These are phyloP conservation scores for Tenthredo livida DNA, from an alignment of 2,888 invertebrate species.

Conservation along the genomic window DNA sequence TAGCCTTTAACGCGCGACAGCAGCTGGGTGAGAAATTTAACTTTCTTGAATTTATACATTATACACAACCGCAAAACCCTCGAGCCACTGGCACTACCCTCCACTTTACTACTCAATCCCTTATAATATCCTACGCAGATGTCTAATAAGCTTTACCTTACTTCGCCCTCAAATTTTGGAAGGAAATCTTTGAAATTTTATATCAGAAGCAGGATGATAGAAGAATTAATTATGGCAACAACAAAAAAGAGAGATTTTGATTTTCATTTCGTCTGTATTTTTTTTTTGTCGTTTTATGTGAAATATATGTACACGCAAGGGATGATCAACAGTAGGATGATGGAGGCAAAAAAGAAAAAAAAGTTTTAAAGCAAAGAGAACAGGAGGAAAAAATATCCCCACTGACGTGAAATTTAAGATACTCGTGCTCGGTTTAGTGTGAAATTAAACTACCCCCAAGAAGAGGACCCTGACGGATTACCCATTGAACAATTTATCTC, in stretches of 20 bases:
- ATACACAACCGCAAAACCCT: neutral
- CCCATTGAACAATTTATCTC: slow-evolving; percentile 36
- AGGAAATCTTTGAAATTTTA: neutral
- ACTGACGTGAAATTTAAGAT: neutral
- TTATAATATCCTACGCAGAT: neutral
- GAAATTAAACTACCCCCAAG: slow-evolving; percentile 15
- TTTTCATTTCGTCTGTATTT: neutral
- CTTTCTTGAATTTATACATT: neutral
- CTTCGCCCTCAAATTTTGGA: neutral
- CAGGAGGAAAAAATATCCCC: neutral
- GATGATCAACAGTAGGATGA: neutral
- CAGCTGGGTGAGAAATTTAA: slow-evolving; percentile 5
- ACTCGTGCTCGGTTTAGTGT: slow-evolving; percentile 25
- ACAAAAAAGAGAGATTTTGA: neutral
- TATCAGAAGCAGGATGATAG: neutral
- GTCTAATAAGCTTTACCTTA: neutral
- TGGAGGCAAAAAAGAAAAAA: neutral
- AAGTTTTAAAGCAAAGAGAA: neutral
- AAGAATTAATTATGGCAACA: neutral
- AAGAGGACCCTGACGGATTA: slow-evolving; percentile 21
- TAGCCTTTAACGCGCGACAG: neutral
- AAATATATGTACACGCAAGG: no score
- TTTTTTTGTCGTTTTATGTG: no score
- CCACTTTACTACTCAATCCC: neutral
- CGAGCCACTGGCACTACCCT: neutral